Evolutionary conservation across 2,888 invertebrate species (phyloP).

Genomic region (Drepanosiphum platanoidis): DNA sequence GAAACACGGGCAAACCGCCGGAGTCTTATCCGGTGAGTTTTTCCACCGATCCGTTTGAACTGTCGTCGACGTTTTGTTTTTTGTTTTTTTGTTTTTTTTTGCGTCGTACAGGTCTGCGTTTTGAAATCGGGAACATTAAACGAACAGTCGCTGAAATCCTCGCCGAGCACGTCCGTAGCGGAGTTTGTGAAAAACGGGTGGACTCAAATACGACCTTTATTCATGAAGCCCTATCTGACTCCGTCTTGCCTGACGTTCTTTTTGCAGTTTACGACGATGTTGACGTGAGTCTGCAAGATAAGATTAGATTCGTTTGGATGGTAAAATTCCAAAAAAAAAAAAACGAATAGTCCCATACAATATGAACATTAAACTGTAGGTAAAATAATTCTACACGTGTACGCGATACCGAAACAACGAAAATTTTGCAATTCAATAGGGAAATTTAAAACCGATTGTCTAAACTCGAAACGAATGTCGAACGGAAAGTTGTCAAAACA

Average conservation of each 20-base stretch:
- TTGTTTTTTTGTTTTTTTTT: too few species aligned
- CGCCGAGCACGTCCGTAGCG: neutral
- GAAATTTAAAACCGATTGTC: too few species aligned
- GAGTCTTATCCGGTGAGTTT: conserved; percentile 75
- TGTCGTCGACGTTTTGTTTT: too few species aligned
- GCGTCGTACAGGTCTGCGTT: neutral
- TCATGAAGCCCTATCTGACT: conserved; percentile 72
- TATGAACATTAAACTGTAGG: too few species aligned
- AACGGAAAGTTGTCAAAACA: too few species aligned
- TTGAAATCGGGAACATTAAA: conserved; percentile 10
- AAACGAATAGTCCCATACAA: too few species aligned
- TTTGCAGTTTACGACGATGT: conserved; percentile 75
- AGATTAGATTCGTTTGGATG: too few species aligned
- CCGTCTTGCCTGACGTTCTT: conserved; percentile 74
- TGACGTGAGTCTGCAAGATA: conserved; percentile 72
- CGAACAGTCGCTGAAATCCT: neutral
- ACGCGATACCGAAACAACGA: too few species aligned
- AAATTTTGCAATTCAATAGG: too few species aligned
- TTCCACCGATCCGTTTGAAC: neutral
- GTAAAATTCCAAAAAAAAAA: too few species aligned
- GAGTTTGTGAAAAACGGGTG: conserved; percentile 64
- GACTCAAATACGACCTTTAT: conserved; percentile 75
- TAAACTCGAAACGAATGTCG: too few species aligned
- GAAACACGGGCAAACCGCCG: conserved; percentile 74
- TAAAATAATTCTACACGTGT: too few species aligned